Conservation (phyloP, 2,113 vertebrate species). For the Pseudopodoces humilis region DNA sequence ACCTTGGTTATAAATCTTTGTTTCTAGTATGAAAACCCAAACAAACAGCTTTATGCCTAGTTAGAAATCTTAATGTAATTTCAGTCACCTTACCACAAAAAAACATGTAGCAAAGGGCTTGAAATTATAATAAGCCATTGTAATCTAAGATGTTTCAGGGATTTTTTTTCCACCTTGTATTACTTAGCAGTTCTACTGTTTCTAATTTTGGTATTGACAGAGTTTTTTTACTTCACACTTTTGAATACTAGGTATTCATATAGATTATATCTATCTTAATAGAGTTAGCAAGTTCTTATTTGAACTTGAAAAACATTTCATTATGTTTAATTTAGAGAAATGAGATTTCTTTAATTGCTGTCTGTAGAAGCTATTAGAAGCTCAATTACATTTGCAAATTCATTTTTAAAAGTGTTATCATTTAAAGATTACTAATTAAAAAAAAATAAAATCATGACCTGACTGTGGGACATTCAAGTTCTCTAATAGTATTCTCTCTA, state of each 20-base stretch:
- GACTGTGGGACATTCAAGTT: neutral
- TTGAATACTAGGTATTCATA: slow-evolving; percentile 26
- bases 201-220: slow-evolving; percentile 15
- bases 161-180: neutral
- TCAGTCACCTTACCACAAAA: neutral
- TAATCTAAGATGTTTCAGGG: neutral
- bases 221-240: slow-evolving; percentile 13
- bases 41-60: neutral
- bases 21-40: neutral
- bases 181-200: neutral
- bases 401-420: slow-evolving; percentile 69
- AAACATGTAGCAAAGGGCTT: neutral
- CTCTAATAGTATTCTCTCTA: neutral
- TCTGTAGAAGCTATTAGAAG: slow-evolving; percentile 76
- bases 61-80: neutral
- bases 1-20: neutral
- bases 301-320: slow-evolving; percentile 75
- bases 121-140: slow-evolving; percentile 11
- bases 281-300: slow-evolving; percentile 73
- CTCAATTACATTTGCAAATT: slow-evolving; percentile 75
- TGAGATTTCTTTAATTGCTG: slow-evolving; percentile 78
- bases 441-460: slow-evolving; percentile 56
- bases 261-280: slow-evolving; percentile 46
- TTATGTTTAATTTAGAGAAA: slow-evolving; percentile 79
- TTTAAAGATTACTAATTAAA: slow-evolving; percentile 54